phyloP scores from a whole-genome alignment of 2,888 invertebrate species.

The Lamproptera curius region DNA sequence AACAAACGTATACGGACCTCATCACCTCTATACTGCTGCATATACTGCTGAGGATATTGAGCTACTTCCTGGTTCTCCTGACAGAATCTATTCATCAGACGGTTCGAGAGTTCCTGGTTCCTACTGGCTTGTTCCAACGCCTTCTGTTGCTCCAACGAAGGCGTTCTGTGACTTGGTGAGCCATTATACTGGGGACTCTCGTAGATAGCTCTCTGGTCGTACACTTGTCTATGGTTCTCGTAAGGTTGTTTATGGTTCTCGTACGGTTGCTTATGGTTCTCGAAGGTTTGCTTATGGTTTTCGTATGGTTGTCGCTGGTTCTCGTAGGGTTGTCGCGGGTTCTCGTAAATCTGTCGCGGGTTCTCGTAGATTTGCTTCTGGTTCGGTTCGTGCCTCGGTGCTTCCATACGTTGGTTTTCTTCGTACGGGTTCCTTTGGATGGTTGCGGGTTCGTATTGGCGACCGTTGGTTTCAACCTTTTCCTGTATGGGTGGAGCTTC shows the following conservation, averaged over 20 bases:
- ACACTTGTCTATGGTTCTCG: not conserved
- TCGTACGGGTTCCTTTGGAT: not conserved
- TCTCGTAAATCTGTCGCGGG: not conserved
- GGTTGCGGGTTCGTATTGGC: not conserved
- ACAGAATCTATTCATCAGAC: conserved; percentile 30
- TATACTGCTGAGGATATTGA: conserved; percentile 35
- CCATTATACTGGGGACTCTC: conserved; percentile 14
- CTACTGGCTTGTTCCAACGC: conserved; percentile 26
- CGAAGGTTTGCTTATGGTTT: conserved; percentile 21
- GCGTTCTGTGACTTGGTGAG: conserved; percentile 15
- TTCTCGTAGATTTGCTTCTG: not conserved
- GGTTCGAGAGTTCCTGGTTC: conserved; percentile 21
- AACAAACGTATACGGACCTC: conserved; percentile 44
- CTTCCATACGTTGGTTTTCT: not conserved
- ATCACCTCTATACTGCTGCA: conserved; percentile 41
- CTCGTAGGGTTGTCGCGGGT: not conserved
- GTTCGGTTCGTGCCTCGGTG: not conserved
- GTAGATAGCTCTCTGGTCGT: conserved; percentile 20
- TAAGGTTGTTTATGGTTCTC: not conserved
- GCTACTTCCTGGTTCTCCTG: conserved; percentile 37
- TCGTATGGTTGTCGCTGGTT: conserved; percentile 2
- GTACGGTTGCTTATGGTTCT: conserved; percentile 24
- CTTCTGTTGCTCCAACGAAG: conserved; percentile 16
- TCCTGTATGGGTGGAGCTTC: too few species aligned
- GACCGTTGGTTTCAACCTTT: not conserved